Evolutionary conservation across 2,888 invertebrate genomes (phyloP), one percentile per base, ranked within the genome.

Genomic region (Drosophila prolongata): DNA sequence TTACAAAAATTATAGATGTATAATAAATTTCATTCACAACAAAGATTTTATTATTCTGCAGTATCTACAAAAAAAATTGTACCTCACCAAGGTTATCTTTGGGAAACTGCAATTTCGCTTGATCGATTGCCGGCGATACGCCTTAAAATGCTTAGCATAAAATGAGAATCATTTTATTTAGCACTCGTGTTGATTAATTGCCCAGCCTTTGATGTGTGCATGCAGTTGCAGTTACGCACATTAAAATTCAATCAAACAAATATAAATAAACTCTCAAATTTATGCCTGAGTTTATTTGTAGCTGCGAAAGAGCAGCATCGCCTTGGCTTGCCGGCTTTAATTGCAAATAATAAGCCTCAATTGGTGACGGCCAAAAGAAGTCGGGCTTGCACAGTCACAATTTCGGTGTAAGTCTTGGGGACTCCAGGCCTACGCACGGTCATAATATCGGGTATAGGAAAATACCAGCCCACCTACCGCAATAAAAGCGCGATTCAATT

Each of bases 271-370:
- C 64, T 57, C 62, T 56, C 55, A 16, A 68, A 62, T 72, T 72
- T 70, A 82, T 76, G 73, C 72, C 76, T 78, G 70, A 74, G 67
- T 71, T 75, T 86, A 83, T 83, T 74, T 88, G 65, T 80, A 71
- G 62, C 30, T 9, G 50, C 58, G 1, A 67, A 52, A 58, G 49
- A 52, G 57, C 70, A 40, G 53, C 71, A 61, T 75, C 60, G 83
- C 83, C 77, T 86, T 88, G 69, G 80, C 61, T 75, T 72, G 75
- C 80, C 46, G 66, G 54, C 71, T 68, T 67, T 88, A 86, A 85
- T 88, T 85, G 81, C 81, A 79, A 75, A 80, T 88, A 85, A 85
- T 85, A 77, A 87, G 74, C 81, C 75, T 69, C 85, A 88, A 87
- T 67, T 67, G 68, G 69, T 54, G 79, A 79, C 67, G 76, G 86